Conservation (phyloP, 1,140 invertebrate species). For the Scaptomyza montana region DNA sequence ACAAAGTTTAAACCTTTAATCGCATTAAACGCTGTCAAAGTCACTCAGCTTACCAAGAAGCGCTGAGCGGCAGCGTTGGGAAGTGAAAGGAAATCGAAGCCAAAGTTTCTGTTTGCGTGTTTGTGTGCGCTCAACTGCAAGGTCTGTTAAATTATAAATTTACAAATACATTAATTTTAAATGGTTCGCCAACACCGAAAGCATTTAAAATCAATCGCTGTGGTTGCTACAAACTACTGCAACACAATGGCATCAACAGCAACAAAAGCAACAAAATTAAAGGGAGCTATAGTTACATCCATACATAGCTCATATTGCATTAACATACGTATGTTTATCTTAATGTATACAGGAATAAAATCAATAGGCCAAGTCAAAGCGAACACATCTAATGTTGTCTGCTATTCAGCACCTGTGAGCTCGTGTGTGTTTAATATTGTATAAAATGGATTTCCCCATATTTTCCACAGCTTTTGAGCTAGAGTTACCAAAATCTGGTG, state of each 20-base stretch:
- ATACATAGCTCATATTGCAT: too few species aligned
- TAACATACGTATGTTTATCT: too few species aligned
- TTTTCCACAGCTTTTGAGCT: background rate
- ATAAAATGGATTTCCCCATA: too few species aligned
- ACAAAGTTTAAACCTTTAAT: conserved; percentile 80
- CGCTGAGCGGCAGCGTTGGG: background rate
- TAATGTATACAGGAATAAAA: too few species aligned
- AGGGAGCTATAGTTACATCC: too few species aligned
- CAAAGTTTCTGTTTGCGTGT: background rate
- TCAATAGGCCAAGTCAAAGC: too few species aligned
- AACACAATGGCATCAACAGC: too few species aligned
- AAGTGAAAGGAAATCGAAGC: background rate
- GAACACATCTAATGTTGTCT: too few species aligned
- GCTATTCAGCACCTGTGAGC: too few species aligned
- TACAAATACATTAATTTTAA: conserved; percentile 74
- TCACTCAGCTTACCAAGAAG: conserved; percentile 30
- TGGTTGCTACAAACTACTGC: background rate
- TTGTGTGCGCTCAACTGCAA: conserved; percentile 9
- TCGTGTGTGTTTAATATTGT: too few species aligned
- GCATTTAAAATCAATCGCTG: conserved; percentile 78
- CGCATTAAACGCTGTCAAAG: conserved; percentile 75
- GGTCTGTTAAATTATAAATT: conserved; percentile 71
- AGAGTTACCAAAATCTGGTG: background rate
- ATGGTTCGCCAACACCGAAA: conserved; percentile 73
- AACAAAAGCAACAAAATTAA: too few species aligned